These are phyloP conservation scores for Thymelicus sylvestris DNA, from an alignment of 2,888 invertebrate genomes.

Conservation along the genomic window DNA sequence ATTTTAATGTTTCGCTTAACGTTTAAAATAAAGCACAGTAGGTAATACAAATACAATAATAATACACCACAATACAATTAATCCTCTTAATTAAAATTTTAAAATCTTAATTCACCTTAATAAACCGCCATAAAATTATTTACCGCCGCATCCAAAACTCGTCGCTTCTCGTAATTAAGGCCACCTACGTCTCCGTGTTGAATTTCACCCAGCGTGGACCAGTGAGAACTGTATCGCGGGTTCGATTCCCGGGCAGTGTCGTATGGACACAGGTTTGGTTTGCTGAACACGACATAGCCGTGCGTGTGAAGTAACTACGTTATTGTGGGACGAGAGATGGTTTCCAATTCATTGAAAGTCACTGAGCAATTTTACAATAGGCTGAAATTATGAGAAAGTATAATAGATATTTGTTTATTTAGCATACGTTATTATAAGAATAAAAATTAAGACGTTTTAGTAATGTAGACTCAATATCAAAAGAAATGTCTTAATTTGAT, in stretches of 20 bases:
- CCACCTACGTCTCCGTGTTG: constrained; percentile 73
- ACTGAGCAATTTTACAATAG: constrained; percentile 5
- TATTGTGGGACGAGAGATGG: not conserved
- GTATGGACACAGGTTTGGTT: constrained; percentile 56
- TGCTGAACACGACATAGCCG: constrained; percentile 15
- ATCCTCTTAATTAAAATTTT: too few relatives aligned
- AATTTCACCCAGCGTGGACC: constrained; percentile 68
- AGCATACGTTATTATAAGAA: too few relatives aligned
- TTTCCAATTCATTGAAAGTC: constrained; percentile 5
- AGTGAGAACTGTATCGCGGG: constrained; percentile 67
- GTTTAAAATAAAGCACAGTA: too few relatives aligned
- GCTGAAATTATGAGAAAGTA: not conserved
- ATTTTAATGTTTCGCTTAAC: too few relatives aligned
- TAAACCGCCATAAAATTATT: not conserved
- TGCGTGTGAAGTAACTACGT: constrained; percentile 18
- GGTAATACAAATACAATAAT: too few relatives aligned
- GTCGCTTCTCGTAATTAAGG: constrained; percentile 43
- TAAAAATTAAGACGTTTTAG: too few relatives aligned
- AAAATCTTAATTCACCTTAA: too few relatives aligned
- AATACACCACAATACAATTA: too few relatives aligned
- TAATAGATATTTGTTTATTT: not conserved
- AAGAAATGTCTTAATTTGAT: too few relatives aligned
- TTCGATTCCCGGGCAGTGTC: constrained; percentile 73
- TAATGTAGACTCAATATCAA: too few relatives aligned
- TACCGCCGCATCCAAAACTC: constrained; percentile 53